A percentile compares a stretch with the other conserved stretches of the same genome.
phyloP scores from a whole-genome alignment of 2,113 vertebrate genomes.

The Paramisgurnus dabryanus region DNA sequence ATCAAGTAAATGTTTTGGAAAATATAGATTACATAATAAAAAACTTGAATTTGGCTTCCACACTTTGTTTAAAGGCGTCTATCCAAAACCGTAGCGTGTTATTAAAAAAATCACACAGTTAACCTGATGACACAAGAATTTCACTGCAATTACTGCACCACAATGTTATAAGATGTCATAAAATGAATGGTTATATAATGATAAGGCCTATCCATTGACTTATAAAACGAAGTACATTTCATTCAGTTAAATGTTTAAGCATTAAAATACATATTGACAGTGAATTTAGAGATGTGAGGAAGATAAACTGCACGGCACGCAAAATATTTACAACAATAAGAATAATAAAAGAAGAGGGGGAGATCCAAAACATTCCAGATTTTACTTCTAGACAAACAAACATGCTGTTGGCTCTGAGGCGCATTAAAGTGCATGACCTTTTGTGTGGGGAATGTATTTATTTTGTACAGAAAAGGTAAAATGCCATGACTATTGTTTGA shows the following conservation, averaged over 20 bases:
- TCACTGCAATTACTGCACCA: neutral
- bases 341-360: neutral
- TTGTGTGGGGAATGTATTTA: neutral
- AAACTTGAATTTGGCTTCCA: neutral
- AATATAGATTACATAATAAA: neutral
- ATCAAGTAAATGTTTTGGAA: slow-evolving; percentile 37
- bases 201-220: neutral
- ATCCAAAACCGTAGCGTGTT: neutral
- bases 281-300: neutral
- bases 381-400: slow-evolving; percentile 56
- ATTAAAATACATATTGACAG: neutral
- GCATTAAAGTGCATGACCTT: slow-evolving; percentile 3
- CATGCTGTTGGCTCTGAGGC: neutral
- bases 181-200: neutral
- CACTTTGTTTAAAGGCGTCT: neutral
- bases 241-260: slow-evolving; percentile 1
- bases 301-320: slow-evolving; percentile 1
- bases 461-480: slow-evolving; percentile 30
- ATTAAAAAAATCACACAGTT: neutral
- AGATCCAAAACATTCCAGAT: slow-evolving; percentile 53
- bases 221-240: neutral
- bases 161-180: neutral
- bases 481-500: slow-evolving; percentile 12
- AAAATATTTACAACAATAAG: slow-evolving; percentile 41
- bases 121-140: neutral